Base-by-base conservation (phyloP, 2,113 vertebrate species). In the Typhlomys cinereus region DNA sequence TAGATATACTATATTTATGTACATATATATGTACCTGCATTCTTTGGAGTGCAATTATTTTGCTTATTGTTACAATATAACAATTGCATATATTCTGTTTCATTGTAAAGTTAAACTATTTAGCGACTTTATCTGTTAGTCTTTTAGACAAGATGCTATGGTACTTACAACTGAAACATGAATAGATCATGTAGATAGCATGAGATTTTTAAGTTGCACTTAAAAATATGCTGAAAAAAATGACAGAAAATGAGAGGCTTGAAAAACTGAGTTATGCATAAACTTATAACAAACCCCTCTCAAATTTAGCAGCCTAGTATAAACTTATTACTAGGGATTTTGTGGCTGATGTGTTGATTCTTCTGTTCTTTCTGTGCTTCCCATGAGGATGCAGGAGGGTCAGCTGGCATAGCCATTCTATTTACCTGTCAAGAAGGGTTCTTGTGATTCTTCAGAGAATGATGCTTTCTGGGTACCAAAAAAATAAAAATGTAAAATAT, bases 321-420 rank as follows among this genome's bases (percentile, higher is more conserved):
- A n/a, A n/a, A 64, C 18, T 76, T 61, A 12, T 34, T n/a, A 5
- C 21, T 20, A 21, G n/a, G n/a, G 83, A 41, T 7, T 48, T 21
- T 94, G 41, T 48, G 10, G 15, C 20, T 80, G 36, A 2, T 74
- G 3, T 61, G 36, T 1, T 31, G 41, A 13, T 59, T 59, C 21
- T n/a, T 7, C 1, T 52, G 8, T 0, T 67, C 29, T 70, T n/a
- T 1, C 34, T 31, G 7, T 0, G 0, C 2, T 20, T 48, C 6
- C 34, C 27, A 0, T 4, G 7, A 44, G 25, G 21, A 25, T 4
- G 15, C 36, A 57, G 13, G 3, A 39, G 1, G 4, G 7, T 74
- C 27, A 25, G 1, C 23, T 54, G 44, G 1, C 13, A 17, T 75
- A 25, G 2, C 15, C 31, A 44, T 0, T 29, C 4, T 29, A 15